Evolutionary conservation across 2,888 invertebrate species (phyloP).

Genomic region (Epirrhoe alternata): DNA sequence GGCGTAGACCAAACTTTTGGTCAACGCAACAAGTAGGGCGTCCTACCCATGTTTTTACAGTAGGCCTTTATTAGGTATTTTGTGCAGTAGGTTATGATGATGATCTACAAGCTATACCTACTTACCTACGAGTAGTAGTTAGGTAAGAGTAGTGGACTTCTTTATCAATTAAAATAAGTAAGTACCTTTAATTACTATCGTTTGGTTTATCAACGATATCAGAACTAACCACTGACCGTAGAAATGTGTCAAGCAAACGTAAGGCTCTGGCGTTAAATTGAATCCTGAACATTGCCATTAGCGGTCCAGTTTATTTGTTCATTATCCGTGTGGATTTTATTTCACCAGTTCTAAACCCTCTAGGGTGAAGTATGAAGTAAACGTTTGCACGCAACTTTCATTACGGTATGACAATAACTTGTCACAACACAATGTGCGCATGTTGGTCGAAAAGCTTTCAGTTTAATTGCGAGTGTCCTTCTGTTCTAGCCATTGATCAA

Average conservation of each 20-base stretch:
- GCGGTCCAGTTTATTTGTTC: slow-evolving; percentile 49
- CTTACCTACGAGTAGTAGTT: too few species aligned
- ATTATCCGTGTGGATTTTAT: slow-evolving; percentile 15
- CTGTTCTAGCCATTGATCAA: slow-evolving; percentile 32
- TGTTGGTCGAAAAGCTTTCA: slow-evolving; percentile 47
- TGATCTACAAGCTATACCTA: too few species aligned
- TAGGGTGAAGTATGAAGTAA: slow-evolving; percentile 16
- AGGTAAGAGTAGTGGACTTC: too few species aligned
- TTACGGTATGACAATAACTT: slow-evolving; percentile 47
- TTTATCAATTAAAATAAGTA: neutral
- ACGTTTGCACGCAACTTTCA: slow-evolving; percentile 47
- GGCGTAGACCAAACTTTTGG: slow-evolving; percentile 5
- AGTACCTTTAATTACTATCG: neutral
- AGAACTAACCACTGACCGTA: slow-evolving; percentile 29
- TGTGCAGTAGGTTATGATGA: too few species aligned
- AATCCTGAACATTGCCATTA: slow-evolving; percentile 54
- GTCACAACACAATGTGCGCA: slow-evolving; percentile 23
- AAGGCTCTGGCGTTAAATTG: slow-evolving; percentile 49
- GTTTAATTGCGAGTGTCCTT: slow-evolving; percentile 49
- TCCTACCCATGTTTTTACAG: too few species aligned
- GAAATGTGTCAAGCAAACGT: slow-evolving; percentile 43
- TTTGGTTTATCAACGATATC: slow-evolving; percentile 21
- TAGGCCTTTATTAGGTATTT: too few species aligned
- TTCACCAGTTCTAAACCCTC: slow-evolving; percentile 10
- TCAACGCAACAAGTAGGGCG: too few species aligned